Evolutionary conservation across 1,140 invertebrate species (phyloP).

Genomic region (Oreohelix idahoensis): DNA sequence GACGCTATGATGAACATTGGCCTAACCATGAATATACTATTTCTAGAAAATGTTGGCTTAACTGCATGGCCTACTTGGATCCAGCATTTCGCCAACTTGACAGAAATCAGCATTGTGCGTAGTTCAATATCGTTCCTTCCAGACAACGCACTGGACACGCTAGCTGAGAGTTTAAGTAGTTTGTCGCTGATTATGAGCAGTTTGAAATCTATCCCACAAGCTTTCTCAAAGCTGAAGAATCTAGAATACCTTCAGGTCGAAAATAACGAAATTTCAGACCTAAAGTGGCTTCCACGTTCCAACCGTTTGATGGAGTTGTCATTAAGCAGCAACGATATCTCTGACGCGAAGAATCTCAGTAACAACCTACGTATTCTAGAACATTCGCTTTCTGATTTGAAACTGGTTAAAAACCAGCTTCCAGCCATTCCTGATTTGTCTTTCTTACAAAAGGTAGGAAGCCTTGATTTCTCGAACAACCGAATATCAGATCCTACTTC

Average conservation of each 20-base stretch:
- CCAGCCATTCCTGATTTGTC: neutral
- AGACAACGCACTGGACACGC: neutral
- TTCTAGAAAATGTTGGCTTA: neutral
- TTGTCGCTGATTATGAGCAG: neutral
- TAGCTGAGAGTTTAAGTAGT: neutral
- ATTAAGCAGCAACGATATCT: neutral
- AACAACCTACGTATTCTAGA: neutral
- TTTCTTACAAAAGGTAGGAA: neutral
- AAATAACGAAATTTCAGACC: neutral
- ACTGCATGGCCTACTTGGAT: slow-evolving; percentile 7
- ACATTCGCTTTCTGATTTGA: neutral
- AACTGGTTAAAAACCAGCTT: neutral
- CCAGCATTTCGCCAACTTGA: neutral
- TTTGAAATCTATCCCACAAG: neutral
- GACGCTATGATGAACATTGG: neutral
- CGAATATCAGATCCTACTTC: neutral
- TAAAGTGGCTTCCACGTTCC: neutral
- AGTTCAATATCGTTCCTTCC: neutral
- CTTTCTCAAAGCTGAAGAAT: neutral
- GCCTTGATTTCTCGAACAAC: neutral
- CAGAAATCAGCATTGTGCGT: neutral
- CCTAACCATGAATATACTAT: neutral
- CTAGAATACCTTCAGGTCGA: neutral
- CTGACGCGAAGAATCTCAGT: neutral
- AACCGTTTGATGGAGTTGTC: neutral